These are phyloP conservation scores for Danionella cerebrum DNA, from an alignment of 2,113 vertebrate genomes.

Conservation along the genomic window DNA sequence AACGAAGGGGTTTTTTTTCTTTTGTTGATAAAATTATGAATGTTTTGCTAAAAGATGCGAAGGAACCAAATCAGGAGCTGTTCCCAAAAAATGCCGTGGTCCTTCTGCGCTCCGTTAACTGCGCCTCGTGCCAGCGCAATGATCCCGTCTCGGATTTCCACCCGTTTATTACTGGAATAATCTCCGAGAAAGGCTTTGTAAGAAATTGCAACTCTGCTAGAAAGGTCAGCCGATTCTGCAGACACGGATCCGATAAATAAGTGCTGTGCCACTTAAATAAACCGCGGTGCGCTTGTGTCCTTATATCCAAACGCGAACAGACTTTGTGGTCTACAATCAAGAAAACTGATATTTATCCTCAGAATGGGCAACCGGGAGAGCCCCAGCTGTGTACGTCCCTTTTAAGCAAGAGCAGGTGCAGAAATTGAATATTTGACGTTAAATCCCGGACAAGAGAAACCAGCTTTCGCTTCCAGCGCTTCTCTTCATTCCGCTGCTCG, in stretches of 20 bases:
- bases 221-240: slow-evolving; percentile 15
- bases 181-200: slow-evolving; percentile 27
- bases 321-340: slow-evolving; percentile 12
- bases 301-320: slow-evolving; percentile 24
- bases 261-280: slow-evolving; percentile 31
- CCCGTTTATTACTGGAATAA: slow-evolving; percentile 30
- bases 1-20: background rate
- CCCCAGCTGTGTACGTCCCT: slow-evolving; percentile 18
- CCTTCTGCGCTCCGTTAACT: slow-evolving; percentile 46
- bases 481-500: slow-evolving; percentile 46
- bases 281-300: slow-evolving; percentile 25
- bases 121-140: slow-evolving; percentile 43
- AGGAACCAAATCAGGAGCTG: slow-evolving; percentile 45
- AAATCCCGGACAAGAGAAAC: slow-evolving; percentile 53
- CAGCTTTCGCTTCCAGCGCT: slow-evolving; percentile 60
- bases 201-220: slow-evolving; percentile 23
- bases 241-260: slow-evolving; percentile 22
- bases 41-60: background rate
- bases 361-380: background rate
- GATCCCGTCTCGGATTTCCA: slow-evolving; percentile 39
- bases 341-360: background rate
- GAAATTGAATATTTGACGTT: slow-evolving; percentile 30
- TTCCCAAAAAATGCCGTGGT: slow-evolving; percentile 43
- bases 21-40: background rate
- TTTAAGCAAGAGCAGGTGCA: slow-evolving; percentile 30